Evolutionary conservation across 2,888 invertebrate species (phyloP), one percentile per base, ranked within the genome.

Genomic region (Aethes cnicana): DNA sequence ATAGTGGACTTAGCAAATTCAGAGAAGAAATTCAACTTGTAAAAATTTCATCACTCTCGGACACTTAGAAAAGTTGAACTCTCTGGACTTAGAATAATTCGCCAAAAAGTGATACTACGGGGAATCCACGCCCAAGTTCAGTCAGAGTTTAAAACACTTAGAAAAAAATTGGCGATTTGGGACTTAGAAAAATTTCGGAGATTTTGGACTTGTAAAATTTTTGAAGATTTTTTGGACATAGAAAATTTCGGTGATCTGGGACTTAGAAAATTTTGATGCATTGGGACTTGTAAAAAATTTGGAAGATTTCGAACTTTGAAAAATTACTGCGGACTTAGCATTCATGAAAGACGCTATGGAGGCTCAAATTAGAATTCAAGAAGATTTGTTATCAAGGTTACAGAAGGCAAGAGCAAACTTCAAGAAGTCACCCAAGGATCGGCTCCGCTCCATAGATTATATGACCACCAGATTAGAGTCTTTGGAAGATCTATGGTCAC

Each of bases 41-140:
- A 26, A 17, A 33, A 33, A 33, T 33, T 33, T 33, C 30, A 30
- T 26, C 9, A n/a, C n/a, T n/a, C n/a, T n/a, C n/a, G n/a, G n/a
- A n/a, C n/a, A n/a, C n/a, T n/a, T n/a, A n/a, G n/a, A n/a, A 5
- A 30, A 33, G 18, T 33, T 4, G 3, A 3, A 33, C n/a, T n/a
- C 17, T 8, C n/a, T 9, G 33, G 33, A 33, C 33, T 33, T 33
- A 18, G 33, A 33, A 33, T 33, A 33, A 9, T 33, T 33, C 2
- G 4, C 3, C n/a, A 3, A 32, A 32, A 16, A 32, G 4, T 32
- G 32, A 7, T 16, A 4, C 16, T 3, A 32, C 32, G 32, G 32
- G 33, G 33, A 33, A 18, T 17, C 33, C 18, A 33, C 18, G 33
- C 33, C 33, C 17, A 18, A 9, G 17, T 33, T 14, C 2, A 33